A percentile compares a stretch with the other conserved stretches of the same genome.
phyloP scores from a whole-genome alignment of 2,113 vertebrate genomes.

The Ondatra zibethicus region DNA sequence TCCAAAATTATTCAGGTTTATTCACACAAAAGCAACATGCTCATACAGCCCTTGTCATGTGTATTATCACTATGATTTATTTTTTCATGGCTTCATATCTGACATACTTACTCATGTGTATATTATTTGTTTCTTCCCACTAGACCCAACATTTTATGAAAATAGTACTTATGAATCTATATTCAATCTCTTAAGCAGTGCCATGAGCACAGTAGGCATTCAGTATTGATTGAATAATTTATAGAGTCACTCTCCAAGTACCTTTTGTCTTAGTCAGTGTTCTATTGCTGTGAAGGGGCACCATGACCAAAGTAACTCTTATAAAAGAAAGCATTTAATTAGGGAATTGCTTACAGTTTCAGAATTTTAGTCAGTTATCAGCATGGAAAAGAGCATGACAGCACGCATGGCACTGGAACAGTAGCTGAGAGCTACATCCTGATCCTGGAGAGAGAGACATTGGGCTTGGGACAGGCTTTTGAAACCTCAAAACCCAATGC shows the following conservation, averaged over 20 bases:
- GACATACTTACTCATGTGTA: not conserved
- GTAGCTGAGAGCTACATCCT: not conserved
- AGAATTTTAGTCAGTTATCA: not conserved
- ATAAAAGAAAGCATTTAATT: not conserved
- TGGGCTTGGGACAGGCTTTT: not conserved
- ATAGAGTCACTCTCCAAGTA: not conserved
- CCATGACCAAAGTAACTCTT: not conserved
- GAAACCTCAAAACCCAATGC: not conserved
- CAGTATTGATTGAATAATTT: not conserved
- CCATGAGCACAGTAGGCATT: not conserved
- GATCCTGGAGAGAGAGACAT: not conserved
- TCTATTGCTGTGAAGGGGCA: not conserved
- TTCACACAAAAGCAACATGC: not conserved
- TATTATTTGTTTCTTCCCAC: not conserved
- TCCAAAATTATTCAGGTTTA: not conserved
- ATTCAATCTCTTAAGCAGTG: not conserved
- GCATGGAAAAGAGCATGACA: no score
- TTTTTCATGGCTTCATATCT: not conserved
- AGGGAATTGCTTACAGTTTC: not conserved
- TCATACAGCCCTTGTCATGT: not conserved
- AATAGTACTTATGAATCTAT: not conserved
- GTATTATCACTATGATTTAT: not conserved
- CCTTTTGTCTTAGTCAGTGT: not conserved
- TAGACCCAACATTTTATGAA: not conserved
- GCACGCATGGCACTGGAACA: no score